Conservation (phyloP, 1,140 invertebrate genomes). For the Diabrotica undecimpunctata region DNA sequence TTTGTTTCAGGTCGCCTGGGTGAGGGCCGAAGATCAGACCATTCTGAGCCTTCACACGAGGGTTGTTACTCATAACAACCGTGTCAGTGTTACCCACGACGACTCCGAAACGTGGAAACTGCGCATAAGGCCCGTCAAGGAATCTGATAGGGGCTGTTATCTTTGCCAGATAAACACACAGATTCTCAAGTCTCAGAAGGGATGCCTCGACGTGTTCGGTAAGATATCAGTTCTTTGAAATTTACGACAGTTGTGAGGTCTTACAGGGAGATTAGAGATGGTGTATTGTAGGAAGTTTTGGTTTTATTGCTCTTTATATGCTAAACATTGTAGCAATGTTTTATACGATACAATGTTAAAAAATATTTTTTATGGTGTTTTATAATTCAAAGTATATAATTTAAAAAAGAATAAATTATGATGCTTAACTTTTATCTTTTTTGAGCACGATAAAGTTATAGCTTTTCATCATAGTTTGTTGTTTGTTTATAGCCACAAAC, state of each 20-base stretch:
- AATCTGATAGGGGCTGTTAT: constrained; percentile 61
- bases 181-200: constrained; percentile 65
- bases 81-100: constrained; percentile 54
- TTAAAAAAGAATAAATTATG: too few species aligned
- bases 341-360: too few species aligned
- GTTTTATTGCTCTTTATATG: too few species aligned
- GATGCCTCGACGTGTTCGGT: constrained; percentile 71
- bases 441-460: too few species aligned
- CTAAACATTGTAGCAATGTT: too few species aligned
- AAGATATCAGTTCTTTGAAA: constrained; percentile 42
- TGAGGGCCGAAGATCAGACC: constrained; percentile 59
- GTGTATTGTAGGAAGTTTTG: too few species aligned
- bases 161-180: constrained; percentile 70
- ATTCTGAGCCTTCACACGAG: constrained; percentile 58
- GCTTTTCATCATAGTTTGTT: too few species aligned
- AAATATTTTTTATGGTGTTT: too few species aligned
- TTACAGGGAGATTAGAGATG: too few species aligned
- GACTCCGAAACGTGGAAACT: constrained; percentile 60
- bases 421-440: too few species aligned
- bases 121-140: constrained; percentile 61
- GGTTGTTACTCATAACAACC: constrained; percentile 57
- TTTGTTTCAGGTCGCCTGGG: constrained; percentile 50
- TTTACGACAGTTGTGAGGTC: background rate
- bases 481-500: too few species aligned
- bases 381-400: too few species aligned